Evolutionary conservation across 2,888 invertebrate species (phyloP), one percentile per base, ranked within the genome.

Genomic region (Helleia helle): DNA sequence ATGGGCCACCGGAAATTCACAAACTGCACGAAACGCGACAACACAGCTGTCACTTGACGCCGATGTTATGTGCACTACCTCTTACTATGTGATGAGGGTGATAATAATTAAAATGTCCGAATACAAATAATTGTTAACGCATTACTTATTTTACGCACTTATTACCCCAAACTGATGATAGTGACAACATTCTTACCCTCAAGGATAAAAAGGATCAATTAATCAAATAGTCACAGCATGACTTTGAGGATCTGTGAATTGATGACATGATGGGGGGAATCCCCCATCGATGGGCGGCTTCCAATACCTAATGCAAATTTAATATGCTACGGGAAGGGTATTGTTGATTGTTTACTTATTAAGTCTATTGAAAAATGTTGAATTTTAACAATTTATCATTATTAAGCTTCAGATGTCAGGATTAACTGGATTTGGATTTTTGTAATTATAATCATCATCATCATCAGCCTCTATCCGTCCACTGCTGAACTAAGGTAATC

Each of bases 291-390:
- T 71, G 75, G 81, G 80, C 74, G 83, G 75, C 79, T 76, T 83
- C 80, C 79, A 84, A 84, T 83, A 65, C 68, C 76, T 81, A 81
- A 84, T 83, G 83, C 81, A 83, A 83, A 83, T 84, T 83, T 84
- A 83, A 84, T 83, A 80, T 76, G 68, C 71, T 72, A 71, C 71
- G 70, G 55, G 56, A 58, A 63, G 62, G 55, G 67, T 63, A 56
- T 12, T 11, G 34, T 7, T 6, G 12, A 17, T 31, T 31, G 81
- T 77, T 79, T 69, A 69, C 61, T 62, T 55, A 54, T 54, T 54
- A 51, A 52, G 52, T 54, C 49, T 52, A 46, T 44, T 47, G 49
- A 49, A 45, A 45, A 34, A 22, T 18, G 9, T 7, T 12, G 22
- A 22, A 8, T 22, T 18, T n/a, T n/a, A n/a, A n/a, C n/a, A n/a